A percentile compares a stretch with the other conserved stretches of the same genome.
Conservation (phyloP, 1,140 invertebrate species). For the Holotrichia oblita region DNA sequence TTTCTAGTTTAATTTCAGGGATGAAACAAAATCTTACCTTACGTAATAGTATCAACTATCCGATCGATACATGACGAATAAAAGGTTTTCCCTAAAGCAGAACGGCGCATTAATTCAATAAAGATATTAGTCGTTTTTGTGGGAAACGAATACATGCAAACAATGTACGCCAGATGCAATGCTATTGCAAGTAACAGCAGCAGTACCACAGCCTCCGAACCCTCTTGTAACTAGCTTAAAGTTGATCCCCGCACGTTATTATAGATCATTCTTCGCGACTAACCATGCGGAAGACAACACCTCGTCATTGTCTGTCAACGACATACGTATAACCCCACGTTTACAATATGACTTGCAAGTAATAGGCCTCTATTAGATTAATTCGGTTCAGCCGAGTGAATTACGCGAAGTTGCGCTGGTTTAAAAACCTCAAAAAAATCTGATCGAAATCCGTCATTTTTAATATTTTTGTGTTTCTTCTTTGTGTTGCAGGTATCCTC, state of each 20-base stretch:
- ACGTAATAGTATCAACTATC: not conserved
- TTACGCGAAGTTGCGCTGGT: not conserved
- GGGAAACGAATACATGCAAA: constrained; percentile 55
- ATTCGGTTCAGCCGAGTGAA: not conserved
- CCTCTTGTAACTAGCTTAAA: constrained; percentile 56
- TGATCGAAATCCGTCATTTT: too few relatives aligned
- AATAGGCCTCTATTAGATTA: constrained; percentile 35
- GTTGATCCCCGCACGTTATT: constrained; percentile 57
- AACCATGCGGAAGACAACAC: constrained; percentile 59
- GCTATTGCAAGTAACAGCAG: constrained; percentile 29
- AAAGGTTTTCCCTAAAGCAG: constrained; percentile 23
- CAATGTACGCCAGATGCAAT: constrained; percentile 59
- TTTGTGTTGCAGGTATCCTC: constrained; percentile 85
- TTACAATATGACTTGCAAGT: constrained; percentile 41
- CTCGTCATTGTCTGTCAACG: constrained; percentile 53
- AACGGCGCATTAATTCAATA: constrained; percentile 36
- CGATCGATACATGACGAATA: not conserved
- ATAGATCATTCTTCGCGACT: constrained; percentile 56
- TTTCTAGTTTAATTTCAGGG: too few relatives aligned
- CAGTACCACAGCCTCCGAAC: constrained; percentile 33
- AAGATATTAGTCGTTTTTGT: constrained; percentile 47
- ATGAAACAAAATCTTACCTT: too few relatives aligned
- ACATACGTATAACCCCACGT: constrained; percentile 43
- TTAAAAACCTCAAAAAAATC: too few relatives aligned
- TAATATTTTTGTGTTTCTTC: not conserved